These are phyloP conservation scores for Hoplodrina ambigua DNA, from an alignment of 2,888 invertebrate genomes.

Conservation along the genomic window DNA sequence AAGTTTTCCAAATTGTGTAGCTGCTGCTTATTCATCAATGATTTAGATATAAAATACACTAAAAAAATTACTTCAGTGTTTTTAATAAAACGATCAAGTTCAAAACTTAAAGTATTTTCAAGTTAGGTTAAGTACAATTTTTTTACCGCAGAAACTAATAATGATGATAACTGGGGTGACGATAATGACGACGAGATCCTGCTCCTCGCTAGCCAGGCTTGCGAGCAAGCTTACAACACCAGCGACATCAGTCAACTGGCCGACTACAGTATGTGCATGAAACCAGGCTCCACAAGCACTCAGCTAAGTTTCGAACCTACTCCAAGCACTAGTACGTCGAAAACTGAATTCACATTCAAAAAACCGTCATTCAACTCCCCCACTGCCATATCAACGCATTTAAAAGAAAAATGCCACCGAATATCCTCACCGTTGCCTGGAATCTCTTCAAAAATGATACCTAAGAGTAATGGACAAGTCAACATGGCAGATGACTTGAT, in stretches of 20 bases:
- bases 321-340: slow-evolving; percentile 80
- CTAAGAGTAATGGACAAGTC: slow-evolving; percentile 63
- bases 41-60: neutral
- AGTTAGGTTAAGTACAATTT: slow-evolving; percentile 37
- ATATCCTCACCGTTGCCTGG: slow-evolving; percentile 85
- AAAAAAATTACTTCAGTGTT: neutral
- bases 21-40: neutral
- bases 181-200: slow-evolving; percentile 87
- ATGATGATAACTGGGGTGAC: slow-evolving; percentile 83
- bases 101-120: neutral
- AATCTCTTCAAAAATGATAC: slow-evolving; percentile 74
- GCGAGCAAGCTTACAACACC: slow-evolving; percentile 79
- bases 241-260: slow-evolving; percentile 75
- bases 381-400: slow-evolving; percentile 72
- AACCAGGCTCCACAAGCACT: slow-evolving; percentile 83
- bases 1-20: slow-evolving; percentile 12
- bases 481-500: slow-evolving; percentile 75
- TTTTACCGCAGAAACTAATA: slow-evolving; percentile 63
- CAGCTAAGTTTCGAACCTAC: slow-evolving; percentile 71
- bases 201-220: slow-evolving; percentile 86
- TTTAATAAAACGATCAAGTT: neutral
- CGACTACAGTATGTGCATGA: slow-evolving; percentile 83
- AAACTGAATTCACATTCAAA: slow-evolving; percentile 78
- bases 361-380: slow-evolving; percentile 74
- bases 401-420: slow-evolving; percentile 81